Conservation (phyloP, 1,140 invertebrate species). For the Drosophila kepulauana region DNA sequence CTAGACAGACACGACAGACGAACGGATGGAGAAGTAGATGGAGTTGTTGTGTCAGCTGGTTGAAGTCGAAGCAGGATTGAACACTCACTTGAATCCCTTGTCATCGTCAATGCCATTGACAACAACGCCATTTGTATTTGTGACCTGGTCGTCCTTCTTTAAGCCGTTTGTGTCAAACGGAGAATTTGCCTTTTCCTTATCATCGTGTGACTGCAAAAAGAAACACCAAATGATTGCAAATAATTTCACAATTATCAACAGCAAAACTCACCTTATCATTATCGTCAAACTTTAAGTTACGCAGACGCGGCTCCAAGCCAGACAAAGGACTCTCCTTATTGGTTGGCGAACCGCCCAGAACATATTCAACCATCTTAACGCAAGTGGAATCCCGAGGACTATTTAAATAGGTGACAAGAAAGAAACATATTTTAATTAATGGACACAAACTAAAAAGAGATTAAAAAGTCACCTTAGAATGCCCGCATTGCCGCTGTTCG, state of each 20-base stretch:
- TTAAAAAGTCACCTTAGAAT: constrained; percentile 75
- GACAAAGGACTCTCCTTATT: constrained; percentile 89
- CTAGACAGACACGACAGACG: constrained; percentile 38
- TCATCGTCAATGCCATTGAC: constrained; percentile 92
- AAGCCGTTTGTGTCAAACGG: constrained; percentile 88
- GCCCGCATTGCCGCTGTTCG: constrained; percentile 78
- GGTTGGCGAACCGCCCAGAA: constrained; percentile 95
- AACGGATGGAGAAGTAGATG: background rate
- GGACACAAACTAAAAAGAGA: background rate
- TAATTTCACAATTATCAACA: background rate
- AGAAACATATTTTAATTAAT: background rate
- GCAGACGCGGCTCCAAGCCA: constrained; percentile 89
- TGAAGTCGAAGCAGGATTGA: background rate
- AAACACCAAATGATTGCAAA: constrained; percentile 5
- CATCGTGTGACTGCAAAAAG: constrained; percentile 86
- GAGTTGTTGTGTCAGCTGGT: constrained; percentile 43
- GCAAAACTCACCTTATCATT: constrained; percentile 77
- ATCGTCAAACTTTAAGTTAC: constrained; percentile 88
- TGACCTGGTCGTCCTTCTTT: constrained; percentile 88
- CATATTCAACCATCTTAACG: constrained; percentile 99
- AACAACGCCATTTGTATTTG: constrained; percentile 93
- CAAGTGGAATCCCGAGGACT: constrained; percentile 90
- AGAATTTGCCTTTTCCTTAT: constrained; percentile 89
- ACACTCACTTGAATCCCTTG: constrained; percentile 95
- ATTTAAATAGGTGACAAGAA: constrained; percentile 1